Base-by-base conservation (phyloP, 2,113 vertebrate species). In the Sorex araneus region DNA sequence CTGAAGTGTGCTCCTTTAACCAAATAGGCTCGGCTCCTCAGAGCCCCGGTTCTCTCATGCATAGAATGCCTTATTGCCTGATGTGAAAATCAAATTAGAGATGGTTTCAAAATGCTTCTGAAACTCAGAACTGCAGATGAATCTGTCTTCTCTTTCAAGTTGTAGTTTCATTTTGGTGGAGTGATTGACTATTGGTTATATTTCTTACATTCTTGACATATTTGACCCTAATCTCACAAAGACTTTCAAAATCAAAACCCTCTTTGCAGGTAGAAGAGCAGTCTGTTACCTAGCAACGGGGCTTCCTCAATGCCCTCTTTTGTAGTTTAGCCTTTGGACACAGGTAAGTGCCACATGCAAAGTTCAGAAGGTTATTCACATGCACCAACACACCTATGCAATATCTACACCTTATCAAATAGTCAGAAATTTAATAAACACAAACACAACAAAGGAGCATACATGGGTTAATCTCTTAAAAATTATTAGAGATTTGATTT, bases 211-310 rank as follows among this genome's bases (percentile, higher is more conserved):
- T 76, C 27, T 81, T 81, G 63, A 76, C 2, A 23, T 87, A 23
- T 91, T 83, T 92, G n/a, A 19, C 64, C 40, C 78, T 32, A 60
- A 27, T 73, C 34, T 89, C 36, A 28, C 15, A 85, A 8, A 40
- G 69, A 57, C 70, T 63, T 88, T 50, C 23, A 82, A 75, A 73
- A 77, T 90, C 75, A 7, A n/a, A n/a, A n/a, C n/a, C n/a, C 76
- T 87, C n/a, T 12, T 34, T 93, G 63, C 45, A 69, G 50, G 90
- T 66, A 88, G 74, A 23, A 92, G 76, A 47, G 66, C 73, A 77
- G 27, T 67, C 64, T 80, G 86, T 94, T 95, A 73, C 95, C 57
- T 94, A 89, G 96, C 95, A 97, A 97, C 92, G 36, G 28, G 57
- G 23, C 63, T 87, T 90, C 73, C 60, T 69, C n/a, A 81, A 80